Percentiles rank a stretch among this genome's conserved stretches.
These are phyloP conservation scores for Heliconius erato DNA, from an alignment of 2,888 invertebrate genomes.

Conservation along the genomic window DNA sequence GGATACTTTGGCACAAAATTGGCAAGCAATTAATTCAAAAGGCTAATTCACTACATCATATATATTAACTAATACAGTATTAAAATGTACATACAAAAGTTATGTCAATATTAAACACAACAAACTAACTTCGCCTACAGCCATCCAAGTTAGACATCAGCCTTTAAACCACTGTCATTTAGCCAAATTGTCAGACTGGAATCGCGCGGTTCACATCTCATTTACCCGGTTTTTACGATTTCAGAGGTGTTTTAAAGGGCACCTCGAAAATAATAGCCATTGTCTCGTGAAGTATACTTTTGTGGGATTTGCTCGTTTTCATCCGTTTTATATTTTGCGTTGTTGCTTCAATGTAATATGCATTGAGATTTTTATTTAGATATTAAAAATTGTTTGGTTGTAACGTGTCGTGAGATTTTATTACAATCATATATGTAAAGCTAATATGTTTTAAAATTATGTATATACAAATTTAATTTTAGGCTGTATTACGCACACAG, in stretches of 20 bases:
- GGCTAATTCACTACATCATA: too few relatives aligned
- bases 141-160: conserved; percentile 48
- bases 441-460: background rate
- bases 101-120: conserved; percentile 26
- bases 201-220: conserved; percentile 77
- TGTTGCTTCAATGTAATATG: conserved; percentile 12
- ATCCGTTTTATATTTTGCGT: conserved; percentile 15
- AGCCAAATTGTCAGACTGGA: conserved; percentile 72
- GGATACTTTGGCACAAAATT: too few relatives aligned
- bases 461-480: background rate
- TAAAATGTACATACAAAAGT: background rate
- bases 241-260: conserved; percentile 52
- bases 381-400: conserved; percentile 13
- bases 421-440: background rate
- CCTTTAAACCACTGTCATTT: conserved; percentile 66
- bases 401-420: background rate
- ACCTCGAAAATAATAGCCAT: conserved; percentile 41
- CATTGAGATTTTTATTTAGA: conserved; percentile 19
- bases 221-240: conserved; percentile 73
- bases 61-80: background rate
- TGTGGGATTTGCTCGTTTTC: conserved; percentile 24
- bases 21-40: too few relatives aligned
- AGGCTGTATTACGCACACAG: too few relatives aligned
- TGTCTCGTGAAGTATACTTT: conserved; percentile 42
- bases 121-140: conserved; percentile 40